Evolutionary conservation across 2,113 vertebrate species (phyloP).

Genomic region (Nettapus auritus): DNA sequence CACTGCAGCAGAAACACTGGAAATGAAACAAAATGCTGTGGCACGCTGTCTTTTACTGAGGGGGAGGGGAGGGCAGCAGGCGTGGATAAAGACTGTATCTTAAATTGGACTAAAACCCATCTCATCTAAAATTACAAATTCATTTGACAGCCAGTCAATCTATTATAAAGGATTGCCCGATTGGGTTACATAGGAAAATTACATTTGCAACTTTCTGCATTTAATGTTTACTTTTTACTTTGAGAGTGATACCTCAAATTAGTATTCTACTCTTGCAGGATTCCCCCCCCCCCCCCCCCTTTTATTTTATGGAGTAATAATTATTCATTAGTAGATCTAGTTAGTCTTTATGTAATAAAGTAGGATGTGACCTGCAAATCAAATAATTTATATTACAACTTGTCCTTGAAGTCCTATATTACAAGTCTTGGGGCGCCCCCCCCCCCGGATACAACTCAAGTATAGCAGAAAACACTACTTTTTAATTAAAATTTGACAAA

Average conservation of each 20-base stretch:
- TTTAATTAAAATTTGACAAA: constrained; percentile 68
- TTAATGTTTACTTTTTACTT: constrained; percentile 70
- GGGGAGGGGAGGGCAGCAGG: constrained; percentile 6
- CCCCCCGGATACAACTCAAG: constrained; percentile 10
- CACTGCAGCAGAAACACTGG: constrained; percentile 38
- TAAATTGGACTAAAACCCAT: constrained; percentile 28
- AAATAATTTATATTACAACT: constrained; percentile 76
- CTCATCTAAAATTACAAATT: constrained; percentile 67
- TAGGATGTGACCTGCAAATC: constrained; percentile 80
- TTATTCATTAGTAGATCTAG: constrained; percentile 82
- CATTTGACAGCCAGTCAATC: constrained; percentile 43
- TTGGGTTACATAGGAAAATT: constrained; percentile 61
- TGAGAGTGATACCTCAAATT: constrained; percentile 63
- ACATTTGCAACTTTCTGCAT: constrained; percentile 66
- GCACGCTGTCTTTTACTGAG: neutral
- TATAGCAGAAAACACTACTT: constrained; percentile 49
- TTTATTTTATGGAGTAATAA: constrained; percentile 83
- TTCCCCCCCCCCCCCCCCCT: neutral
- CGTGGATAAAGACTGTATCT: constrained; percentile 16
- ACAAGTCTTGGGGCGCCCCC: too few species aligned
- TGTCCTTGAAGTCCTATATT: constrained; percentile 65
- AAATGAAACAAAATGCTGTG: constrained; percentile 22
- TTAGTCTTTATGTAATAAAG: constrained; percentile 81
- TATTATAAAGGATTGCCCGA: constrained; percentile 53
- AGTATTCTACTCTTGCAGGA: constrained; percentile 68